phyloP scores from a whole-genome alignment of 1,140 invertebrate species.

The Nebria ingens region DNA sequence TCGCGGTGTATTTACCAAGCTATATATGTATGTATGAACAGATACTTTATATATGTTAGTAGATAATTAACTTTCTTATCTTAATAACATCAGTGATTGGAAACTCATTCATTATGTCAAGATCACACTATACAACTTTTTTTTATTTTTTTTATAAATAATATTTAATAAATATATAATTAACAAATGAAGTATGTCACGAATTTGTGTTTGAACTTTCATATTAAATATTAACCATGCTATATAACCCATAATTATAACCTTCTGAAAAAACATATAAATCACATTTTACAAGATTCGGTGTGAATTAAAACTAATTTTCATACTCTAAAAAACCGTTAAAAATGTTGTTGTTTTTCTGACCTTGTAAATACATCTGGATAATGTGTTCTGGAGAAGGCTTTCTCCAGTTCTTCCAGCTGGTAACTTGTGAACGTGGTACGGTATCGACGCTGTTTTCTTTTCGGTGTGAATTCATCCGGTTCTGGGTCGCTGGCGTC shows the following conservation, averaged over 20 bases:
- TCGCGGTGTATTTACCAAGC: too few species aligned
- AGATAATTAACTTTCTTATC: constrained; percentile 6
- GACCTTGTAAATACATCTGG: constrained; percentile 97
- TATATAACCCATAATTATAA: too few species aligned
- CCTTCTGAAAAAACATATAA: too few species aligned
- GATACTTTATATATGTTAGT: not conserved
- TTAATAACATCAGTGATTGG: constrained; percentile 8
- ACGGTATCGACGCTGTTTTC: constrained; percentile 83
- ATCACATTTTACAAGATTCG: too few species aligned
- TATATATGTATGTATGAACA: too few species aligned
- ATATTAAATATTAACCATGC: too few species aligned
- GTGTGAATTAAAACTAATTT: too few species aligned
- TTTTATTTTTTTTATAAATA: not conserved
- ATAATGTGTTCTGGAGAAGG: constrained; percentile 94
- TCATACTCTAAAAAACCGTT: too few species aligned
- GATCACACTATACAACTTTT: not conserved
- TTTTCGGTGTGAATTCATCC: constrained; percentile 75
- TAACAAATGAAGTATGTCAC: constrained; percentile 1
- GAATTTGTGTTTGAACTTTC: constrained; percentile 2
- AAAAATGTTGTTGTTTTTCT: constrained; percentile 28
- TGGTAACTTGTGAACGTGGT: constrained; percentile 94
- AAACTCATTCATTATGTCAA: not conserved
- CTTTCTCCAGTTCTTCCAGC: constrained; percentile 93
- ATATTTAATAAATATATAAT: not conserved
- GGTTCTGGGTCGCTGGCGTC: constrained; percentile 64